A percentile compares a stretch with the other conserved stretches of the same genome.
These are phyloP conservation scores for Hydractinia echinata DNA, from an alignment of 30 jellyfish, hydroid and myxozoan species.

Conservation along the genomic window DNA sequence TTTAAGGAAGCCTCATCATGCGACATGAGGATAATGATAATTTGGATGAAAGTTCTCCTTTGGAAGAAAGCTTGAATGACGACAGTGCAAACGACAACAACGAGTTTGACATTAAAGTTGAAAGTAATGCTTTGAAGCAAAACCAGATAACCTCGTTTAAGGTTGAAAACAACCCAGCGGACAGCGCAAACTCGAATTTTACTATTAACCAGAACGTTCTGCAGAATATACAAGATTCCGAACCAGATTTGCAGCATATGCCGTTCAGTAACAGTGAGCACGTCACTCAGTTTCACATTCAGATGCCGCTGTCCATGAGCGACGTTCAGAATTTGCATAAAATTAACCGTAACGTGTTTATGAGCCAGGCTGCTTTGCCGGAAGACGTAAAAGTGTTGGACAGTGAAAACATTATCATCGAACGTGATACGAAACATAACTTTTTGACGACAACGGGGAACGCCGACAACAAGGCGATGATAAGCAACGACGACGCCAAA, in stretches of 20 bases:
- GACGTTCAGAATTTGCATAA: slow-evolving; percentile 22
- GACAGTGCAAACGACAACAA: slow-evolving; percentile 13
- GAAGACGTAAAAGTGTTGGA: slow-evolving; percentile 17
- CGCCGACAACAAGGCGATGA: not conserved
- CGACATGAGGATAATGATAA: not conserved
- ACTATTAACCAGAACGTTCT: not conserved
- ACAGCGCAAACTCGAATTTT: not conserved
- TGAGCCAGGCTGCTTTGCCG: slow-evolving; percentile 39
- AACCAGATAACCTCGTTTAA: not conserved
- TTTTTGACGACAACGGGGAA: slow-evolving; percentile 22
- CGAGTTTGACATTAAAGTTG: slow-evolving; percentile 39
- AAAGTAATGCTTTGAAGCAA: slow-evolving; percentile 20
- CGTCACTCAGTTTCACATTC: slow-evolving; percentile 15
- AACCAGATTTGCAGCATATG: slow-evolving; percentile 16
- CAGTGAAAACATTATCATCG: slow-evolving; percentile 1
- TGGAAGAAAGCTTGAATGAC: slow-evolving; percentile 1
- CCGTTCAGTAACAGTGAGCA: slow-evolving; percentile 20
- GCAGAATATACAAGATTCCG: slow-evolving; percentile 3
- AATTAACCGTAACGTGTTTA: slow-evolving; percentile 34
- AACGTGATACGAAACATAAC: not conserved
- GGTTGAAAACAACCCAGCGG: slow-evolving; percentile 1
- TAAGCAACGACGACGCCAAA: not conserved
- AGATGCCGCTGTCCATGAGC: slow-evolving; percentile 30
- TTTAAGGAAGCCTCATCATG: slow-evolving; percentile 1
- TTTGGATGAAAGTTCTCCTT: not conserved